Conservation (phyloP, 2,113 vertebrate species). For the Candoia aspera region DNA sequence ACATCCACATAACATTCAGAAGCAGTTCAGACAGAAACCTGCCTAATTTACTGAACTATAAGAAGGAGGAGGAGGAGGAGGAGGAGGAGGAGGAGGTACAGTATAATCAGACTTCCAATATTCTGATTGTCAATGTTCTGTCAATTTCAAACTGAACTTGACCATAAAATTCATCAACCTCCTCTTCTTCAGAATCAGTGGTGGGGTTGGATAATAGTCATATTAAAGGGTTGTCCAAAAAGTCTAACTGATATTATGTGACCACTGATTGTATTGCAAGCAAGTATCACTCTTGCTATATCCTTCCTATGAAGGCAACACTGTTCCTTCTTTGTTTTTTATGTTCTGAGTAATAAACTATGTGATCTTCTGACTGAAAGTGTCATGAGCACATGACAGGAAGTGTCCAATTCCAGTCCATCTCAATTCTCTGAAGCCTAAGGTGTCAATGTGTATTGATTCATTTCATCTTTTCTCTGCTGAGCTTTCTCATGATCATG, state of each 20-base stretch:
- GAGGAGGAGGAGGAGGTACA: neutral
- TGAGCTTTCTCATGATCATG: neutral
- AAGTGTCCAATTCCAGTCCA: neutral
- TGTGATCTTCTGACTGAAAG: neutral
- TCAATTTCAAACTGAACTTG: neutral
- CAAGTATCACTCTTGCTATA: neutral
- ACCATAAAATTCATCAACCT: neutral
- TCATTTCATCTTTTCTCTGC: neutral
- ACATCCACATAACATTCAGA: neutral
- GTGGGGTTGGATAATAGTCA: neutral
- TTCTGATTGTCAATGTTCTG: neutral
- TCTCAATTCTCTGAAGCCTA: neutral
- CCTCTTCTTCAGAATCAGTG: neutral
- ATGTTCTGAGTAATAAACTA: neutral
- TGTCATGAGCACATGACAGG: neutral
- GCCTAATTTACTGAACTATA: neutral
- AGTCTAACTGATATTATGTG: neutral
- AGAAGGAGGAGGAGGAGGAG: neutral
- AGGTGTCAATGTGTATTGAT: neutral
- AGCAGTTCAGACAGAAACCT: neutral
- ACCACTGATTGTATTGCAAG: neutral
- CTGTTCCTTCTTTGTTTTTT: neutral
- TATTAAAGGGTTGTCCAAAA: neutral
- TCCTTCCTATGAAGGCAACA: neutral
- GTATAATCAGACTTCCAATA: neutral